Evolutionary conservation across 2,113 vertebrate genomes (phyloP), one percentile per base, ranked within the genome.

Genomic region (Brachyistius frenatus): DNA sequence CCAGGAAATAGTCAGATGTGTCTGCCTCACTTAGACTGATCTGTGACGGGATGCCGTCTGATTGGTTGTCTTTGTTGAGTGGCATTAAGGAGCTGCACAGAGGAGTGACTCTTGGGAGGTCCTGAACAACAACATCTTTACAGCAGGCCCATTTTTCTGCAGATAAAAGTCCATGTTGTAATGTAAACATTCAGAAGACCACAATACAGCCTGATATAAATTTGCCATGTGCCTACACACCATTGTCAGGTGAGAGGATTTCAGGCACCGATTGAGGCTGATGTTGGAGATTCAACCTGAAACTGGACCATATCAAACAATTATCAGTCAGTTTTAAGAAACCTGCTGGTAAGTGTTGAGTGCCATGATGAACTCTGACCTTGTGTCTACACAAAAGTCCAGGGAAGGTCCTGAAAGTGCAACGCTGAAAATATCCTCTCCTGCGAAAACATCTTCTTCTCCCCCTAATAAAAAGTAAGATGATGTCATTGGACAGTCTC

Each of bases 71-170:
- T 36, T 37, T 23, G 49, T 44, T 56, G n/a, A 64, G 6, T 67
- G 66, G 54, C 36, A 70, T 1, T 5, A 31, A 23, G 23, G 23
- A 23, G 23, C 23, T 23, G 23, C 23, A 23, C 23, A 23, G 23
- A 23, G 23, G 68, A 32, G n/a, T 57, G 16, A 80, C 52, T 65
- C 64, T 64, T 55, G 64, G 16, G 37, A 60, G 52, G 14, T 14
- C 69, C 4, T 63, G 46, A 47, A 47, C 8, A 0, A 47, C 8
- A 0, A 77, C 32, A 31, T 85, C 74, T 13, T 81, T 65, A 30
- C 37, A 58, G 52, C 82, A 57, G 32, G 37, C 37, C 1, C 68
- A 9, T 49, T 81, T 77, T 30, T 83, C 83, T 90, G 82, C 58
- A 67, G 35, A 57, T 33, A 47, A 41, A n/a, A 32, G 46, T 62